Evolutionary conservation across 2,113 vertebrate species (phyloP).

Genomic region (Camelus dromedarius): DNA sequence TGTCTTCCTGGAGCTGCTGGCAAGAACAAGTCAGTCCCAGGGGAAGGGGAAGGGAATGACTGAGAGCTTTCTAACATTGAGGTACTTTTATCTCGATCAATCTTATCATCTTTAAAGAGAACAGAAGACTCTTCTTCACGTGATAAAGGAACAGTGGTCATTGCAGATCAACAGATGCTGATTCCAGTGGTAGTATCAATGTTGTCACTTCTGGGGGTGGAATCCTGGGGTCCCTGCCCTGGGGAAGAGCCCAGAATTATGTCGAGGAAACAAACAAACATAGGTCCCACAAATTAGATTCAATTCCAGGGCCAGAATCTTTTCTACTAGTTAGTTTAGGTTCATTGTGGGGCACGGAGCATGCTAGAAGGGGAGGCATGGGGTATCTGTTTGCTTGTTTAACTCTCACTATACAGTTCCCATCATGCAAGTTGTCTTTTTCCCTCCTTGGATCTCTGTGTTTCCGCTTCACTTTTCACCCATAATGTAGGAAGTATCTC

Average conservation of each 20-base stretch:
- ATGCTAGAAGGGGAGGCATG: neutral
- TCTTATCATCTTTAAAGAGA: neutral
- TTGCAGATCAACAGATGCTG: too few species aligned
- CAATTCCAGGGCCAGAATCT: neutral
- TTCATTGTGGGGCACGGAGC: neutral
- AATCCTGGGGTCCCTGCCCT: neutral
- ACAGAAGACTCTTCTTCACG: neutral
- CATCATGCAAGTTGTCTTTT: neutral
- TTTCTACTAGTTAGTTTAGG: neutral
- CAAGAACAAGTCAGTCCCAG: neutral
- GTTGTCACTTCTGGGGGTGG: neutral
- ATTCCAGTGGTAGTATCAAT: accelerated
- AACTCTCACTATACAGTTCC: neutral
- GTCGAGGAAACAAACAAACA: neutral
- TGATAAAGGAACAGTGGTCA: neutral
- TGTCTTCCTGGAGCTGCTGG: neutral
- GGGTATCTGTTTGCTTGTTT: neutral
- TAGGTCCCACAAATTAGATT: neutral
- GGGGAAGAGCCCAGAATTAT: neutral
- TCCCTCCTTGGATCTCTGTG: neutral
- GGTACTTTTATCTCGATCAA: neutral
- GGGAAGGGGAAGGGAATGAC: too few species aligned
- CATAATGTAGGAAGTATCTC: neutral
- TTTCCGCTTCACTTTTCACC: neutral
- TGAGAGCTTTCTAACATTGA: neutral